A percentile compares a stretch with the other conserved stretches of the same genome.
Evolutionary conservation across 30 jellyfish, hydroid and myxozoan species (phyloP).

Genomic region (Cassiopea xamachana): DNA sequence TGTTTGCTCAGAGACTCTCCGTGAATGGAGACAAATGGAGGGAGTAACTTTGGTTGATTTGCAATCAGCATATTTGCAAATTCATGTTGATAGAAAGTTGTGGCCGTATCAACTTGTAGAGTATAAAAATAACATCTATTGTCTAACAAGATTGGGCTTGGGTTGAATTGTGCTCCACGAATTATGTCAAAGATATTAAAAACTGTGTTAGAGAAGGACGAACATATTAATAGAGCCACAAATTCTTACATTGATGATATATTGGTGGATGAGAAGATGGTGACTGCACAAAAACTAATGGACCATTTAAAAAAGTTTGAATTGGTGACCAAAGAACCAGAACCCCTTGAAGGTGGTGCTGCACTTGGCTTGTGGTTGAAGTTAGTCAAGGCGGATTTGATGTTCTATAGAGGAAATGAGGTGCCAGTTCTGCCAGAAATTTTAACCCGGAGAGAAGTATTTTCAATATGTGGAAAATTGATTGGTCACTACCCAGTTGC

Average conservation of each 20-base stretch:
- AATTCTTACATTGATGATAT: conserved; percentile 21
- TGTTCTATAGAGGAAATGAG: conserved; percentile 12
- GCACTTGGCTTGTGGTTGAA: conserved; percentile 42
- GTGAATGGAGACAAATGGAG: conserved; percentile 50
- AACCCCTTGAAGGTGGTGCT: conserved; percentile 37
- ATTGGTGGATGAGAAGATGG: conserved; percentile 25
- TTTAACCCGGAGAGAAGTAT: conserved; percentile 16
- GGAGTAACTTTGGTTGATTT: conserved; percentile 32
- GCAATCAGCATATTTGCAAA: conserved; percentile 33
- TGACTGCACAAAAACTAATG: neutral
- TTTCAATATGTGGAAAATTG: conserved; percentile 48
- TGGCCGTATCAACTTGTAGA: conserved; percentile 27
- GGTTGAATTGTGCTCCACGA: conserved; percentile 39
- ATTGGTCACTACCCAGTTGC: conserved; percentile 60
- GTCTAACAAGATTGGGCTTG: conserved; percentile 25
- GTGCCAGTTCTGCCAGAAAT: conserved; percentile 8
- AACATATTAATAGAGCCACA: conserved; percentile 4
- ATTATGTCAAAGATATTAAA: conserved; percentile 17
- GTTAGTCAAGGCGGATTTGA: conserved; percentile 11
- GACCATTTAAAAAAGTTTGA: conserved; percentile 14
- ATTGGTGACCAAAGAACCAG: conserved; percentile 44
- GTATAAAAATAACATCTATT: conserved; percentile 10
- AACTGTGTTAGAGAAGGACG: conserved; percentile 5
- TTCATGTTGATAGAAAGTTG: conserved; percentile 13
- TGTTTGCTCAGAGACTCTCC: conserved; percentile 37